A percentile compares a stretch with the other conserved stretches of the same genome.
phyloP scores from a whole-genome alignment of 1,140 invertebrate genomes.

The Arctopsyche grandis region DNA sequence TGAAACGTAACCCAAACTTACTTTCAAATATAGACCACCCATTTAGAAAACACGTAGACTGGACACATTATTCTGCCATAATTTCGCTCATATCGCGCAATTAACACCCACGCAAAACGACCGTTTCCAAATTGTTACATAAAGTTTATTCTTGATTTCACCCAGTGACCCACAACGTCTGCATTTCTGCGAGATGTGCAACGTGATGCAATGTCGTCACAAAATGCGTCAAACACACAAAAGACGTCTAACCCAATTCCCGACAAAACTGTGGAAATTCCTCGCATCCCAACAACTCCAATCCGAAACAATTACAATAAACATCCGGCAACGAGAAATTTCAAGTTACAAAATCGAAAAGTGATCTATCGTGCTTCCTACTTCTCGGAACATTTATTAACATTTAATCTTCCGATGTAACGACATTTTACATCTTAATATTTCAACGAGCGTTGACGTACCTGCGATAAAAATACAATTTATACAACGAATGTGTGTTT shows the following conservation, averaged over 20 bases:
- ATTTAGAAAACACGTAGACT: too few relatives aligned
- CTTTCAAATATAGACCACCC: too few relatives aligned
- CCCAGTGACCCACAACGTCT: conserved; percentile 11
- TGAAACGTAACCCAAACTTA: too few relatives aligned
- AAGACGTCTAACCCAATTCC: neutral
- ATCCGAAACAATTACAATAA: too few relatives aligned
- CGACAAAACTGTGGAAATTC: too few relatives aligned
- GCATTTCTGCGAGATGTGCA: neutral
- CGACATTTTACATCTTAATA: neutral
- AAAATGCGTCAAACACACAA: neutral
- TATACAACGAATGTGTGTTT: neutral
- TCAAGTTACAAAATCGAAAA: neutral
- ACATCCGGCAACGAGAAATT: too few relatives aligned
- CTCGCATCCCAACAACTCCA: too few relatives aligned
- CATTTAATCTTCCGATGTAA: neutral
- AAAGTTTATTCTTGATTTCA: conserved; percentile 15
- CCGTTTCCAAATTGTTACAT: neutral
- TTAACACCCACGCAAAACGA: neutral
- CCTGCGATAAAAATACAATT: neutral
- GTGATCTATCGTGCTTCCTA: neutral
- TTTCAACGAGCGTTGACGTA: conserved; percentile 9
- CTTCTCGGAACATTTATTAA: neutral
- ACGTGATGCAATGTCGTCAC: neutral
- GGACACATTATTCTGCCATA: too few relatives aligned
- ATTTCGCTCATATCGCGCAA: too few relatives aligned